phyloP scores from a whole-genome alignment of 2,888 invertebrate genomes.

The Gastrophysa polygoni region DNA sequence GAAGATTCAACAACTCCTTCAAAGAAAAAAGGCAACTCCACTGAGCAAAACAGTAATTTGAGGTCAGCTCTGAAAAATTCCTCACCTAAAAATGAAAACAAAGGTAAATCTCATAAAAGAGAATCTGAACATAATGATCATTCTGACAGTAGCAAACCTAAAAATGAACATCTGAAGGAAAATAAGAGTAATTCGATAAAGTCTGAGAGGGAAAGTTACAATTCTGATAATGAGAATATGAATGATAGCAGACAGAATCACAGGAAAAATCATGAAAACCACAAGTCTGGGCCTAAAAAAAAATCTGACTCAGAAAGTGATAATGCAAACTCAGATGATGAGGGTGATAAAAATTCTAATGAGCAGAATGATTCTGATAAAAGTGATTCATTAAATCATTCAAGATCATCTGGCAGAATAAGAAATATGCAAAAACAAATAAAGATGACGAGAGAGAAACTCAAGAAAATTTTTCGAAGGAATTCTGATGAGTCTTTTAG shows the following conservation, averaged over 20 bases:
- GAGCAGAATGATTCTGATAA: slow-evolving; percentile 7
- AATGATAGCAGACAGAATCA: no score
- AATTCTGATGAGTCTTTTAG: slow-evolving; percentile 12
- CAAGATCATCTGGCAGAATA: slow-evolving; percentile 20
- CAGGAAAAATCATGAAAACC: no score
- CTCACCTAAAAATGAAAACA: slow-evolving; percentile 2
- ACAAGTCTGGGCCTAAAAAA: slow-evolving; percentile 18
- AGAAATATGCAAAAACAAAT: slow-evolving; percentile 8
- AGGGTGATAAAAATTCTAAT: slow-evolving; percentile 7
- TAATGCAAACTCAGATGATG: no score
- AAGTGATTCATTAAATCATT: slow-evolving; percentile 4
- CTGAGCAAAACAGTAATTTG: slow-evolving; percentile 17
- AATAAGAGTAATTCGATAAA: not conserved
- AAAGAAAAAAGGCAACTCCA: slow-evolving; percentile 18
- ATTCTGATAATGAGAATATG: slow-evolving; percentile 4
- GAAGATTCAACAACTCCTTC: slow-evolving; percentile 37
- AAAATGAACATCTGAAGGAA: not conserved
- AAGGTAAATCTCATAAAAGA: no score
- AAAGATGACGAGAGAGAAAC: slow-evolving; percentile 11
- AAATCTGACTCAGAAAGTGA: not conserved
- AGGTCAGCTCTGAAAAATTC: slow-evolving; percentile 26
- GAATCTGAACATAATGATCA: not conserved
- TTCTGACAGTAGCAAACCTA: not conserved
- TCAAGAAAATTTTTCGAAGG: slow-evolving; percentile 23
- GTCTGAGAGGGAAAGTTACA: slow-evolving; percentile 16